Percentiles rank a stretch among this genome's conserved stretches.
Conservation (phyloP, 2,888 invertebrate genomes). For the Mechanitis mazaeus region DNA sequence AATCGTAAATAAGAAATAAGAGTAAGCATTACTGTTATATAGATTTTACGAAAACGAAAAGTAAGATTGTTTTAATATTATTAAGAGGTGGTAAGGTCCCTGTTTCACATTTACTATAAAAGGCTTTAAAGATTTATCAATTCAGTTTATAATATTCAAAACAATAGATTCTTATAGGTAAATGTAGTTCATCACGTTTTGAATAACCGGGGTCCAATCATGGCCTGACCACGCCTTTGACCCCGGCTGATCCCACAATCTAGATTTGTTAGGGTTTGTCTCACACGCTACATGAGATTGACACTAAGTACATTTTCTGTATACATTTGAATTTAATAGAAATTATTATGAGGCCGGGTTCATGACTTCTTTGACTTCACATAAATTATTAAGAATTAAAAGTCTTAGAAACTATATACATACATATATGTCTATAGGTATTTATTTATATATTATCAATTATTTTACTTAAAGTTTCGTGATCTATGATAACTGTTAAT, state of each 20-base stretch:
- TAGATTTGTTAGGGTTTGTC: slow-evolving; percentile 21
- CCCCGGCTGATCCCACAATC: slow-evolving; percentile 26
- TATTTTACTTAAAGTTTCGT: too few species aligned
- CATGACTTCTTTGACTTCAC: too few species aligned
- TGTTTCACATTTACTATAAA: slow-evolving; percentile 4
- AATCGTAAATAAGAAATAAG: too few species aligned
- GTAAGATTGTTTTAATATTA: too few species aligned
- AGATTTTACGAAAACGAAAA: too few species aligned
- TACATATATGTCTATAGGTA: too few species aligned
- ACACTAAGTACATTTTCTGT: slow-evolving; percentile 6
- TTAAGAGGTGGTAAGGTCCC: too few species aligned
- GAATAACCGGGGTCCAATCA: slow-evolving; percentile 25
- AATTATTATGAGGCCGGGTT: not conserved
- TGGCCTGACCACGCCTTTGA: slow-evolving; percentile 30
- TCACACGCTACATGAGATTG: slow-evolving; percentile 21
- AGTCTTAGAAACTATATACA: too few species aligned
- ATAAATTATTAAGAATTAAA: too few species aligned
- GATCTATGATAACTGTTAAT: too few species aligned
- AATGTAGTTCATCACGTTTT: slow-evolving; percentile 26
- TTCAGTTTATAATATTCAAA: slow-evolving; percentile 14
- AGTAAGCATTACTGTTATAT: too few species aligned
- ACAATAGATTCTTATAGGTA: slow-evolving; percentile 20
- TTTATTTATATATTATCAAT: too few species aligned
- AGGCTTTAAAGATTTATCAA: slow-evolving; percentile 10
- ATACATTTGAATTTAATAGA: not conserved